Conservation (phyloP, 1,140 invertebrate genomes). For the Drosophila fuyamai region DNA sequence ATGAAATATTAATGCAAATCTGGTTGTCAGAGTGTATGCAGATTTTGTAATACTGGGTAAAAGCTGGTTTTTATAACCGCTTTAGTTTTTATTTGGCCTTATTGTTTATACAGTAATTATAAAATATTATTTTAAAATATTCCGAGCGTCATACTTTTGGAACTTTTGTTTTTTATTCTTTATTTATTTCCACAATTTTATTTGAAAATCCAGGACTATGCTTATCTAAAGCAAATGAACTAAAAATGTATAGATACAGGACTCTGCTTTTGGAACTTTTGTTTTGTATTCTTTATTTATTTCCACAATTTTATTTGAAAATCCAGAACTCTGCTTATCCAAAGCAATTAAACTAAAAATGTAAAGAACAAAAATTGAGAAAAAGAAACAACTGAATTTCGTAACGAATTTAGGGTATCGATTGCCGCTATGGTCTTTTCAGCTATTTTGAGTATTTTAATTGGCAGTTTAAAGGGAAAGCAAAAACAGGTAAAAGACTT, state of each 20-base stretch:
- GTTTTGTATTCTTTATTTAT: too few relatives aligned
- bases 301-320: neutral
- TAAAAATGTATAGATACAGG: neutral
- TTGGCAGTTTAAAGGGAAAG: slow-evolving; percentile 4
- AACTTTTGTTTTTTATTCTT: too few relatives aligned
- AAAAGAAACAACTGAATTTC: slow-evolving; percentile 5
- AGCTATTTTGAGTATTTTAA: slow-evolving; percentile 16
- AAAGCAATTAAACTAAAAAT: neutral
- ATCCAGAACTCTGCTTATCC: too few relatives aligned
- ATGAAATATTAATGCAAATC: slow-evolving; percentile 9
- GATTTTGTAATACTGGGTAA: neutral
- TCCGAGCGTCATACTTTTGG: too few relatives aligned
- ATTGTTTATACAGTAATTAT: too few relatives aligned
- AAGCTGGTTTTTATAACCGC: too few relatives aligned
- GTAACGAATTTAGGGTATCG: slow-evolving; percentile 1
- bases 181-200: neutral
- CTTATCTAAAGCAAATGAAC: neutral
- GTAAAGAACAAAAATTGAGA: neutral
- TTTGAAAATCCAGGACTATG: too few relatives aligned
- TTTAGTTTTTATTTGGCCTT: too few relatives aligned
- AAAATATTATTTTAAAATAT: too few relatives aligned
- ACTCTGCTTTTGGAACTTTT: too few relatives aligned
- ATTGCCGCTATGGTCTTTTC: neutral
- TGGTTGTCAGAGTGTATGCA: neutral
- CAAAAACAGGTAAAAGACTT: neutral